Conservation (phyloP, 1,140 invertebrate species). For the Choristoneura fumiferana region DNA sequence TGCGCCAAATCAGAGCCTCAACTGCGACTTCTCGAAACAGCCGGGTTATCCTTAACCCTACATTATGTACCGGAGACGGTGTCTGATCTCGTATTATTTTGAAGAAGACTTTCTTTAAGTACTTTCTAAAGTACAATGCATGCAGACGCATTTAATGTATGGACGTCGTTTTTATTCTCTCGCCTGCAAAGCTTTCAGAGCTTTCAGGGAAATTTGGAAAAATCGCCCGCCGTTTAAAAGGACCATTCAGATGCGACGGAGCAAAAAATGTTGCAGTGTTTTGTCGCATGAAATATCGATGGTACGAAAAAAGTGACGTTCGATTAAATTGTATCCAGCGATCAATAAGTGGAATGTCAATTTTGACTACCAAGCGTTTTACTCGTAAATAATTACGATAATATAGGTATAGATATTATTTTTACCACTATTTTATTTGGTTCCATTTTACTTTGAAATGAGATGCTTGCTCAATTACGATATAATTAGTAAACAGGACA, state of each 20-base stretch:
- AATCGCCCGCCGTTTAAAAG: conserved; percentile 18
- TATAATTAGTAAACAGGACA: too few species aligned
- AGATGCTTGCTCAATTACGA: too few species aligned
- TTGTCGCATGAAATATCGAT: too few species aligned
- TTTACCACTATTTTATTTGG: too few species aligned
- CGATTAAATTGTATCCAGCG: too few species aligned
- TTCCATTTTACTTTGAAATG: too few species aligned
- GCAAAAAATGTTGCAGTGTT: background rate
- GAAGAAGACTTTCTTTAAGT: conserved; percentile 16
- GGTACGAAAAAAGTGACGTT: too few species aligned
- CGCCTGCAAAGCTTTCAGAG: background rate
- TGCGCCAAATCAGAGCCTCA: conserved; percentile 28
- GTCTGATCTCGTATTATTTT: conserved; percentile 16
- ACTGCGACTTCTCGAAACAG: conserved; percentile 19
- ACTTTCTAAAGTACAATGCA: conserved; percentile 3
- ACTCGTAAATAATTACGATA: too few species aligned
- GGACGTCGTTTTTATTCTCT: conserved; percentile 11
- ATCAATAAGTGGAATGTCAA: too few species aligned
- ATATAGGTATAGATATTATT: too few species aligned
- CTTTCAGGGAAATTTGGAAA: conserved; percentile 20
- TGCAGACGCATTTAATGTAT: conserved; percentile 14
- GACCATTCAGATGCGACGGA: background rate
- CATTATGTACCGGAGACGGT: conserved; percentile 23
- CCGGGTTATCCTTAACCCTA: conserved; percentile 27
- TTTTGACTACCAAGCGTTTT: too few species aligned